Evolutionary conservation across 2,113 vertebrate genomes (phyloP), one percentile per base, ranked within the genome.

Genomic region (Cephalopholis sonnerati): DNA sequence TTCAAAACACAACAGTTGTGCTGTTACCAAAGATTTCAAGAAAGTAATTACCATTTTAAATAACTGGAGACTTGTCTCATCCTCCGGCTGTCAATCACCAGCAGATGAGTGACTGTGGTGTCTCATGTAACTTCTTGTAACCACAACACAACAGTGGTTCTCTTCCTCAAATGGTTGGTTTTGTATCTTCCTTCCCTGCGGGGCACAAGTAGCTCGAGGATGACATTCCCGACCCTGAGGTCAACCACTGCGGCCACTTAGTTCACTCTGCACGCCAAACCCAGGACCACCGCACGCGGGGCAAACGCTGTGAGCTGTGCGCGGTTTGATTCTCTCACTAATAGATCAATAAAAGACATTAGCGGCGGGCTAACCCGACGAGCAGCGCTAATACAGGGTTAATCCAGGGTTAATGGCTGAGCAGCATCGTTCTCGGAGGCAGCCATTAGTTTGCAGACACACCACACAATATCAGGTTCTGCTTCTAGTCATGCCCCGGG

Each of bases 321-420:
- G 64, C 41, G 24, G 89, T 91, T 92, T 86, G 91, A 92, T 93
- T 89, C 92, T 78, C 89, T 79, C 24, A 65, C 92, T 94, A 93
- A 90, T 89, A 86, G 92, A 94, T 94, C 93, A 91, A 94, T 93
- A 93, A 94, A 94, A 93, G 89, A 93, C 92, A 94, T 94, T 94
- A 94, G 94, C 62, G 88, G 90, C 81, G 22, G 79, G 87, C 93
- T 92, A 91, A 89, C 92, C 93, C 88, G 51, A 88, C 81, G 79
- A 90, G 91, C 90, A 89, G 80, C 70, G 84, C 92, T 93, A 93
- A 93, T 94, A 93, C 92, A 90, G 90, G 94, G 94, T 94, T 94
- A 94, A 94, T 94, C 90, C 89, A 83, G 93, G 93, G 93, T 94
- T 93, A 94, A 94, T 94, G 91, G 93, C 88, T 78, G 79, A 88